These are phyloP conservation scores for human (Homo sapiens) DNA, from an alignment of 2,113 vertebrate genomes.

Conservation along the genomic window GRCh38 chrX:44245001-44245500, in stretches of 20 bases:
- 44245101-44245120: not conserved
- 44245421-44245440: constrained; percentile 29
- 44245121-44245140: not conserved
- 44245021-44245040: not conserved
- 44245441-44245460: constrained; percentile 3
- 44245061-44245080: not conserved
- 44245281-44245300: not conserved
- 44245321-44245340: not conserved
- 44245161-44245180: not conserved
- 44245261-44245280: not conserved
- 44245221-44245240: constrained; percentile 15
- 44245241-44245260: not conserved
- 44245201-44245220: not conserved
- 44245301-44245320: not conserved
- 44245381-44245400: constrained; percentile 8
- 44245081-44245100: not conserved
- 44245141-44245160: not conserved
- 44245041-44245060: not conserved
- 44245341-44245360: not conserved
- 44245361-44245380: constrained; percentile 33
- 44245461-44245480: constrained; percentile 45
- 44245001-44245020: constrained; percentile 27
- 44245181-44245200: not conserved
- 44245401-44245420: constrained; percentile 17
- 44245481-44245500: not conserved